Base-by-base conservation (phyloP, 2,888 invertebrate species). In the Agrotis ipsilon region DNA sequence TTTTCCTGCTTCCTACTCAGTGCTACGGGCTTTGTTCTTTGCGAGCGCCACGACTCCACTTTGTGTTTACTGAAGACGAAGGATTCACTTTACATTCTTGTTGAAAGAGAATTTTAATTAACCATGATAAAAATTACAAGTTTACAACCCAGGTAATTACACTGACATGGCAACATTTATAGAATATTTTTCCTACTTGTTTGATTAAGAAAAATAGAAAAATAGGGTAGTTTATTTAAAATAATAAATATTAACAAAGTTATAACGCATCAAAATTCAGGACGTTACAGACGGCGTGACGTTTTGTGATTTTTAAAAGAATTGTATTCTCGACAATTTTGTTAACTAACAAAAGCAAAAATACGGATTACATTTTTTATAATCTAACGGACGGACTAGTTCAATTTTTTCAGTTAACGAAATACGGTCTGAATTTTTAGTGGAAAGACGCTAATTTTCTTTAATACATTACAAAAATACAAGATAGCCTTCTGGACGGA, bases 1-100 rank as follows among this genome's bases (percentile, higher is more conserved):
- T 87, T 87, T 88, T 81, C 87, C 87, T 84, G 73, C 81, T 83
- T 85, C 87, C 86, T 84, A 63, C 72, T 78, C 57, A 72, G 46
- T 58, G 66, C 63, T 75, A 73, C 60, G 49, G 67, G 68, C 80
- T 85, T 88, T 84, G 85, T 87, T 87, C 78, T 80, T 52, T 51
- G 68, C 46, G 59, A 77, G 45, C 52, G 68, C 61, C 62, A 75
- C 72, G 60, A 72, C 64, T 70, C 64, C 57, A 68, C 57, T 73
- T 84, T 72, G 54, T 64, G 69, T 74, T 76, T 73, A 75, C 60
- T 71, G 65, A 66, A 63, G 62, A 75, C 72, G 79, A 75, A 77
- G 71, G 78, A 80, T 81, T 75, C 75, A 69, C 68, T 79, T 57
- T 52, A 64, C 69, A 74, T 75, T 80, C 75, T 80, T 58, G 75